phyloP scores from a whole-genome alignment of 2,888 invertebrate species.

The Rotaria macrura region DNA sequence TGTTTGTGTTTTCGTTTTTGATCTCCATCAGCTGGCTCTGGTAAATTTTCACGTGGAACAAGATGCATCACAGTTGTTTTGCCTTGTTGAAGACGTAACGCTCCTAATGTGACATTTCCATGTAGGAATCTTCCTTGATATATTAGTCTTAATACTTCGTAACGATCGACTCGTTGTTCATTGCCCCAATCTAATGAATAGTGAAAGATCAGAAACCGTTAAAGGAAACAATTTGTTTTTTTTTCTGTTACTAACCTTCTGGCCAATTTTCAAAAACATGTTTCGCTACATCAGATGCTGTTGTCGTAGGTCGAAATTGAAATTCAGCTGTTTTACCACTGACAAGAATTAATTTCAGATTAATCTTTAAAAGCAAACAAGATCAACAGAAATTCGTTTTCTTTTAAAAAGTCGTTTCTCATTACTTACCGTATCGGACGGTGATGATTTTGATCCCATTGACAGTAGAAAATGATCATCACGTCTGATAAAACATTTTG shows the following conservation, averaged over 20 bases:
- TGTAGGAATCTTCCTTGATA: constrained; percentile 98
- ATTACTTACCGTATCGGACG: background rate
- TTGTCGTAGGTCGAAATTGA: constrained; percentile 78
- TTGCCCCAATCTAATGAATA: constrained; percentile 75
- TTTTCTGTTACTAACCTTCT: constrained; percentile 62
- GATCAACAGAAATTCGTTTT: constrained; percentile 4
- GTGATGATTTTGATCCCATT: constrained; percentile 6
- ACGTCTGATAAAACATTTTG: background rate
- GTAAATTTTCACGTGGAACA: constrained; percentile 94
- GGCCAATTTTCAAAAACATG: constrained; percentile 99
- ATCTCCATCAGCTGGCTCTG: constrained; percentile 63
- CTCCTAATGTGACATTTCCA: constrained; percentile 91
- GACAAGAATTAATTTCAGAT: constrained; percentile 90
- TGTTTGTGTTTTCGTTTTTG: constrained; percentile 13
- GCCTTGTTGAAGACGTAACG: constrained; percentile 85
- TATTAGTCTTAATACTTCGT: constrained; percentile 93
- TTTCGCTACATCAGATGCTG: constrained; percentile 95
- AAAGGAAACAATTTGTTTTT: no score
- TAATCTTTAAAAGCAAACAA: constrained; percentile 66
- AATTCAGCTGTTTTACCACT: constrained; percentile 99
- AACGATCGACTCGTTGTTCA: constrained; percentile 54
- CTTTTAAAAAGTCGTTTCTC: background rate
- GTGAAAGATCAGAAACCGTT: constrained; percentile 24
- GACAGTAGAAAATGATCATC: background rate
- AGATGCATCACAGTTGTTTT: constrained; percentile 99